These are phyloP conservation scores for Pelagia noctiluca DNA, from an alignment of 30 jellyfish, hydroid and myxozoan genomes.

Conservation along the genomic window DNA sequence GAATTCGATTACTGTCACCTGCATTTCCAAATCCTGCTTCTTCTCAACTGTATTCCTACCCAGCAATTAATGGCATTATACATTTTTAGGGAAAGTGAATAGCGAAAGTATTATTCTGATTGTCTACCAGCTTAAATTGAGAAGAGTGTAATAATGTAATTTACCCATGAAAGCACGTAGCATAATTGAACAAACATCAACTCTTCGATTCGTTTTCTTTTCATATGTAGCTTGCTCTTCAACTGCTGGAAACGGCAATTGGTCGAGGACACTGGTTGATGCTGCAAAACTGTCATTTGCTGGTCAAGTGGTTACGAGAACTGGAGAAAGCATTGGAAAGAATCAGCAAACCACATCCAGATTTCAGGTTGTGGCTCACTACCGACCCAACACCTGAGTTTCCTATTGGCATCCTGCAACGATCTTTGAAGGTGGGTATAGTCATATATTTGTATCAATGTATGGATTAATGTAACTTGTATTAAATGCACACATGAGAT, in stretches of 20 bases:
- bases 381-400: conserved; percentile 98
- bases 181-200: too few relatives aligned
- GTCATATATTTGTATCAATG: background rate
- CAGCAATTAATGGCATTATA: too few relatives aligned
- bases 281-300: conserved; percentile 94
- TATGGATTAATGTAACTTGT: background rate
- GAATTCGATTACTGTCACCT: too few relatives aligned
- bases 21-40: too few relatives aligned
- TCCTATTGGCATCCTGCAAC: conserved; percentile 94
- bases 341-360: conserved; percentile 91
- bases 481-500: too few relatives aligned
- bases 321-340: conserved; percentile 90
- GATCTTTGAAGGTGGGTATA: conserved; percentile 83
- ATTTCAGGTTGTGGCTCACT: conserved; percentile 93
- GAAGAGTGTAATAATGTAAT: too few relatives aligned
- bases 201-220: background rate
- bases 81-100: too few relatives aligned
- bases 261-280: conserved; percentile 96
- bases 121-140: too few relatives aligned
- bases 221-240: conserved; percentile 77
- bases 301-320: conserved; percentile 93
- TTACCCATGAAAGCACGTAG: too few relatives aligned
- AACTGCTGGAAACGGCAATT: conserved; percentile 89
- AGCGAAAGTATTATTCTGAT: too few relatives aligned
- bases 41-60: too few relatives aligned